Percentiles rank a stretch among this genome's conserved stretches.
phyloP scores from a whole-genome alignment of 2,113 vertebrate species.

The Rana temporaria region DNA sequence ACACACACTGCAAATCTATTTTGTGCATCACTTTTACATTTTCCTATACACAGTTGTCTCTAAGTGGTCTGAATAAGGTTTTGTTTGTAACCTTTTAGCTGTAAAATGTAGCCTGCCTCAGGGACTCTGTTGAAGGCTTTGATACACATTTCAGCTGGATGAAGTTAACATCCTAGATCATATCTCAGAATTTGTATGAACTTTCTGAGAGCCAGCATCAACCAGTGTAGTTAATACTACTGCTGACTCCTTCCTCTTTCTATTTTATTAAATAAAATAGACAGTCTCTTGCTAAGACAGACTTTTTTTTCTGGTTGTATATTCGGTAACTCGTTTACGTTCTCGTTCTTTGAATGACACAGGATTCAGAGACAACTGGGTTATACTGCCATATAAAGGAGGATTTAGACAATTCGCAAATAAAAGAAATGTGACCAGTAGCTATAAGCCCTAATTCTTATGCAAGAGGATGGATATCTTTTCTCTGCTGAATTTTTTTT shows the following conservation, averaged over 20 bases:
- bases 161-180: slow-evolving; percentile 51
- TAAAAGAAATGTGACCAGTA: too few species aligned
- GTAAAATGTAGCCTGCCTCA: slow-evolving; percentile 42
- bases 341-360: too few species aligned
- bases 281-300: not conserved
- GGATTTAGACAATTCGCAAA: too few species aligned
- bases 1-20: slow-evolving; percentile 31
- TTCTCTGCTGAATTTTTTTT: too few species aligned
- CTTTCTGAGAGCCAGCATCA: not conserved
- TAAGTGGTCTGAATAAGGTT: slow-evolving; percentile 38
- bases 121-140: slow-evolving; percentile 39
- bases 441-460: too few species aligned
- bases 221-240: not conserved
- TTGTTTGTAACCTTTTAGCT: slow-evolving; percentile 50
- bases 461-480: too few species aligned
- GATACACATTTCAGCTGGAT: slow-evolving; percentile 45
- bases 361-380: too few species aligned
- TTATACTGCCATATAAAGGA: too few species aligned
- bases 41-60: slow-evolving; percentile 29
- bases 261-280: slow-evolving; percentile 27
- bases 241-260: slow-evolving; percentile 27
- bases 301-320: not conserved
- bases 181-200: slow-evolving; percentile 36
- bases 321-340: too few species aligned
- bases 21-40: slow-evolving; percentile 38